A percentile compares a stretch with the other conserved stretches of the same genome.
Conservation (phyloP, 2,113 vertebrate genomes). For the Nycticryphes semicollaris region DNA sequence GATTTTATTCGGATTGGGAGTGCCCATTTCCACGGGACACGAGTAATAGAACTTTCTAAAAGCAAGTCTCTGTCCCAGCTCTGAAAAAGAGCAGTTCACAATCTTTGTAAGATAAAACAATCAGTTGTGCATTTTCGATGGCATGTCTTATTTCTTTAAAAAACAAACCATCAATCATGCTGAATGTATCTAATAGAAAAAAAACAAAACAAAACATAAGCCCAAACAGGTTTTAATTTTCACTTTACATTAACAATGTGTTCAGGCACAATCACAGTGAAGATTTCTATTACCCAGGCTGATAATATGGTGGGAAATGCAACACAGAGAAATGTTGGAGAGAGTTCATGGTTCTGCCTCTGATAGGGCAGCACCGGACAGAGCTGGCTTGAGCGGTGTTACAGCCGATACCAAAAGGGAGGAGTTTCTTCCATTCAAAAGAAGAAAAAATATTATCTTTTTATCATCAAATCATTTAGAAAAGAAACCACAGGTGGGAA, state of each 20-base stretch:
- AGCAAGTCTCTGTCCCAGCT: not conserved
- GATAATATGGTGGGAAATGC: not conserved
- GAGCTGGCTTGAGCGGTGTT: not conserved
- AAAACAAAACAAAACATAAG: not conserved
- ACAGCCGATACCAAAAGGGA: slow-evolving; percentile 2
- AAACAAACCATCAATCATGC: not conserved
- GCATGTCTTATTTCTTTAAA: not conserved
- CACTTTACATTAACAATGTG: not conserved
- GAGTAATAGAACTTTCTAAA: not conserved
- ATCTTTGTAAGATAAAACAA: no score
- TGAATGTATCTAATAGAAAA: not conserved
- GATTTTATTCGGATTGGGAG: not conserved
- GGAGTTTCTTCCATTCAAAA: slow-evolving; percentile 47
- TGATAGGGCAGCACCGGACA: not conserved
- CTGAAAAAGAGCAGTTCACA: not conserved
- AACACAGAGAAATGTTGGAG: not conserved
- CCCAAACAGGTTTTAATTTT: not conserved
- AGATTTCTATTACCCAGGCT: not conserved
- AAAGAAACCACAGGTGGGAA: slow-evolving; percentile 65
- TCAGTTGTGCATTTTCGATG: not conserved
- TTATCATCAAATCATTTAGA: slow-evolving; percentile 57
- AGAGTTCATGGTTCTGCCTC: not conserved
- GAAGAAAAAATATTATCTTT: slow-evolving; percentile 50
- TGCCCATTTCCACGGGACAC: not conserved
- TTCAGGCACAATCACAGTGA: not conserved